phyloP scores from a whole-genome alignment of 1,140 invertebrate genomes.

The Eriosoma lanigerum region DNA sequence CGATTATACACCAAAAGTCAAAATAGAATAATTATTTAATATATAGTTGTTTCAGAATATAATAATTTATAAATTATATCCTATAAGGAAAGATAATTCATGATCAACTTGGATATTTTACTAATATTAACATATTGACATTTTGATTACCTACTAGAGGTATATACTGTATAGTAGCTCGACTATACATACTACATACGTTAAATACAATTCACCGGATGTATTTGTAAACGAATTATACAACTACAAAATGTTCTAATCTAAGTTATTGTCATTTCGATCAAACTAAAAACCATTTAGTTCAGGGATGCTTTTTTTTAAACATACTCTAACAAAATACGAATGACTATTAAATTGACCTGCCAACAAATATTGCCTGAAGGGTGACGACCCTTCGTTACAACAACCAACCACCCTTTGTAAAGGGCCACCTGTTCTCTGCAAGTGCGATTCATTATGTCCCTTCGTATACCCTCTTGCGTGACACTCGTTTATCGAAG shows the following conservation, averaged over 20 bases:
- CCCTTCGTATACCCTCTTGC: conserved; percentile 29
- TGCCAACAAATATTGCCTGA: conserved; percentile 33
- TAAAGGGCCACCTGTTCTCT: conserved; percentile 49
- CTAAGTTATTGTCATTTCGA: conserved; percentile 21
- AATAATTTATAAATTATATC: no score
- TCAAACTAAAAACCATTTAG: conserved; percentile 48
- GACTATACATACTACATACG: no score
- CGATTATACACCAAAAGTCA: no score
- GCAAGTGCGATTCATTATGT: conserved; percentile 51
- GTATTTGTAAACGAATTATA: conserved; percentile 10
- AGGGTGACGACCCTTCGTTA: conserved; percentile 44
- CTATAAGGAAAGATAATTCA: no score
- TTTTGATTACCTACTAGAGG: no score
- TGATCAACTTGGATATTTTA: no score
- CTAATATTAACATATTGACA: no score
- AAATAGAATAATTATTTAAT: no score
- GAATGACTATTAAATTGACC: conserved; percentile 52
- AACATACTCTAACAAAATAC: conserved; percentile 51
- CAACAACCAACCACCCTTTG: conserved; percentile 37
- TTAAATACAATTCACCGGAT: not conserved
- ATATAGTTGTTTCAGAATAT: no score
- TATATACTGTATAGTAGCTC: no score
- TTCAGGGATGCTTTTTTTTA: conserved; percentile 18
- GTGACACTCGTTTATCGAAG: conserved; percentile 45
- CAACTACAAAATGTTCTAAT: conserved; percentile 12